A percentile compares a stretch with the other conserved stretches of the same genome.
These are phyloP conservation scores for Colossoma macropomum DNA, from an alignment of 2,113 vertebrate species.

Conservation along the genomic window DNA sequence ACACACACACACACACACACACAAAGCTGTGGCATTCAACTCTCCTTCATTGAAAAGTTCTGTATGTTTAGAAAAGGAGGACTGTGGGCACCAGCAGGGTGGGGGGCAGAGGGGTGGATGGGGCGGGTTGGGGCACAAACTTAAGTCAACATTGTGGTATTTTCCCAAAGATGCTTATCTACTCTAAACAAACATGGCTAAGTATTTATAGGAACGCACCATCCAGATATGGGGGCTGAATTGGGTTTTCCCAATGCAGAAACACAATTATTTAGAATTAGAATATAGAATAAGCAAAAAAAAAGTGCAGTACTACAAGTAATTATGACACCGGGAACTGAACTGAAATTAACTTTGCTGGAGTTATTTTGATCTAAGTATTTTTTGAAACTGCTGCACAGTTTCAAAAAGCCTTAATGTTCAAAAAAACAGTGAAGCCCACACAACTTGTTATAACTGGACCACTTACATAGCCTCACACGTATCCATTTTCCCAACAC, in stretches of 20 bases:
- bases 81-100: conserved; percentile 20
- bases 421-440: no score
- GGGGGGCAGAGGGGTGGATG: conserved; percentile 52
- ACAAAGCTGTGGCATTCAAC: conserved; percentile 22
- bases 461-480: no score
- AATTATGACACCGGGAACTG: no score
- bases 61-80: conserved; percentile 26
- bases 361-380: no score
- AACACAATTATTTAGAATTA: not conserved
- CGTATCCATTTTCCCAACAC: no score
- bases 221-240: conserved; percentile 13
- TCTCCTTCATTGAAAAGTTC: conserved; percentile 30
- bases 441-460: no score
- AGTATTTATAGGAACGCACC: conserved; percentile 79
- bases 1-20: conserved; percentile 19
- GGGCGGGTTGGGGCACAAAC: conserved; percentile 67
- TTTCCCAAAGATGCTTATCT: conserved; percentile 84
- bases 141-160: conserved; percentile 82
- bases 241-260: conserved; percentile 7
- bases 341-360: no score
- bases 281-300: conserved; percentile 4
- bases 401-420: no score
- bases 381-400: no score
- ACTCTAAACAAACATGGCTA: conserved; percentile 78
- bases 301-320: no score